phyloP scores from a whole-genome alignment of 2,888 invertebrate genomes.

The Ferrisia virgata region DNA sequence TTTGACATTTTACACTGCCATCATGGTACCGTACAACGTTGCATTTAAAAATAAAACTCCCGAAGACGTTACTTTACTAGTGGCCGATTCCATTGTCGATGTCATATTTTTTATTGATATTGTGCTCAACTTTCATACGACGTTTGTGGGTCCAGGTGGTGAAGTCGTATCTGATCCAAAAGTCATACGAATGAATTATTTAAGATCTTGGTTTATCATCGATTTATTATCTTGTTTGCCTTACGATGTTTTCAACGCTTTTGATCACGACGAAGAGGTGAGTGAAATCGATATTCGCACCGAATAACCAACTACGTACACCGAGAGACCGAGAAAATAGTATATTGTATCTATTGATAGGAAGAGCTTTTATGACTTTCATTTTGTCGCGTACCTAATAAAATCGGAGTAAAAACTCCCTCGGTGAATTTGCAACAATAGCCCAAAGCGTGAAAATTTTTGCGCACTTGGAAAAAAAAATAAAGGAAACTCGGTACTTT shows the following conservation, averaged over 20 bases:
- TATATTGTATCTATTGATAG: background rate
- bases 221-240: constrained; percentile 98
- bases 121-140: constrained; percentile 99
- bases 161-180: constrained; percentile 98
- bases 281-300: constrained; percentile 50
- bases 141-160: constrained; percentile 94
- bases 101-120: constrained; percentile 99
- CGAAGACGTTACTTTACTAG: constrained; percentile 89
- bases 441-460: constrained; percentile 10
- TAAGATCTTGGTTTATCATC: constrained; percentile 99
- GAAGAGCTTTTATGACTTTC: background rate
- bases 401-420: background rate
- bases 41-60: constrained; percentile 96
- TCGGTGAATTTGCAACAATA: constrained; percentile 16
- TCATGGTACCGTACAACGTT: constrained; percentile 98
- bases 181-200: constrained; percentile 96
- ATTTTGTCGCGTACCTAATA: background rate
- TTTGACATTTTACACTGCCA: constrained; percentile 99
- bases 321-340: background rate
- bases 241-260: constrained; percentile 99
- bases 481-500: background rate
- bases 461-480: background rate
- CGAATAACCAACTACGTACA: background rate
- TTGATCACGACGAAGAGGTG: constrained; percentile 97
- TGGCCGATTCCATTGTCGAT: constrained; percentile 97